Base-by-base conservation (phyloP, 2,113 vertebrate genomes). In the Festucalex cinctus region DNA sequence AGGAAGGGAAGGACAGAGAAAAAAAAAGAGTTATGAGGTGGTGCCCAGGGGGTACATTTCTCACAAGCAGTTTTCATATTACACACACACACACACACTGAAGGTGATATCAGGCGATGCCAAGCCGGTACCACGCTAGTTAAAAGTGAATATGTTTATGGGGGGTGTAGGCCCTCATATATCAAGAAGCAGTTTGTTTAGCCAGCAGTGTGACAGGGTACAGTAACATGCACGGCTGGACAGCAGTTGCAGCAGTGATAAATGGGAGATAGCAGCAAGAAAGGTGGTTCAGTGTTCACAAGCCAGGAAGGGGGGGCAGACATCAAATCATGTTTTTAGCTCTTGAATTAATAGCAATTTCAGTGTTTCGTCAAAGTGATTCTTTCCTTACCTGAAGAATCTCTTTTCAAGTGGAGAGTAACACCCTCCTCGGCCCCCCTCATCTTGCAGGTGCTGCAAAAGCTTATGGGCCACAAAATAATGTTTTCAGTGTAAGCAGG, bases 151-250 rank as follows among this genome's bases (percentile, higher is more conserved):
- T 95, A 92, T 88, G 91, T 94, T 94, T 94, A 94, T 93, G 43
- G 91, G 93, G 86, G 81, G 88, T 90, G 91, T 80, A 93, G 91
- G 87, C 81, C 81, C 83, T 86, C 92, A 92, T 95, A 93, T 92
- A 94, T 95, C 94, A 94, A 88, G 84, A 85, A 91, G 83, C 80
- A 90, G 93, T 94, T 94, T 95, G 94, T 94, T 94, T 93, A 92
- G 92, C 84, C 89, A 87, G 90, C 92, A 85, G 83, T 88, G 90
- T 92, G 92, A 93, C 90, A 87, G 91, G 57, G 71, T 89, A 90
- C 91, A 91, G 92, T 90, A 92, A 88, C 77, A 46, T 17, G 86
- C 86, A 86, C 85, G 89, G 91, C 89, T 75, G 48, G n/a, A 74
- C 69, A 70, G 71, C 70, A 70, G 83, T 78, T 79, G 68, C 83